Evolutionary conservation across 1,140 invertebrate genomes (phyloP).

Genomic region (Pogonomyrmex barbatus): DNA sequence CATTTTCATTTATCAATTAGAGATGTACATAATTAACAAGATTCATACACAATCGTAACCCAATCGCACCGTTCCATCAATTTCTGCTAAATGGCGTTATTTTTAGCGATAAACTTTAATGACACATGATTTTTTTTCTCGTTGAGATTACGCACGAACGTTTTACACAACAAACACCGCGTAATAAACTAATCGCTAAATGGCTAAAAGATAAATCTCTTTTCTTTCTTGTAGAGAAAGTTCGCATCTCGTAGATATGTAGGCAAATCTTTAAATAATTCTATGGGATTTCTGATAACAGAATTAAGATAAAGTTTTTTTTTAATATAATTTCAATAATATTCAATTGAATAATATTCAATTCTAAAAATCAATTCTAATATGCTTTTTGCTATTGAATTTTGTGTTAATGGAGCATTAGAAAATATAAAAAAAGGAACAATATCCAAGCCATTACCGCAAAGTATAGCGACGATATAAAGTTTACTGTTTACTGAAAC

Average conservation of each 20-base stretch:
- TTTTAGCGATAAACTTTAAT: not conserved
- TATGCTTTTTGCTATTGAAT: not conserved
- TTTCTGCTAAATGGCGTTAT: not conserved
- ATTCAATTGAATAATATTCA: too few relatives aligned
- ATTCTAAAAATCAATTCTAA: not conserved
- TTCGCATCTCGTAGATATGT: not conserved
- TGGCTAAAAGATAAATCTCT: not conserved
- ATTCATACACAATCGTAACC: not conserved
- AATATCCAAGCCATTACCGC: not conserved
- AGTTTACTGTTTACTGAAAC: conserved; percentile 6
- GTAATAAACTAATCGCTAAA: not conserved
- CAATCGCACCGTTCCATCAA: not conserved
- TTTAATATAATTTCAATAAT: not conserved
- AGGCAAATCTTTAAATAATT: not conserved
- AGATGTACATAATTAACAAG: conserved; percentile 35
- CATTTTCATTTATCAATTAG: conserved; percentile 3
- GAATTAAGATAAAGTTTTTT: not conserved
- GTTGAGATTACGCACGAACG: not conserved
- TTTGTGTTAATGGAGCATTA: not conserved
- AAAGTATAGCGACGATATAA: not conserved
- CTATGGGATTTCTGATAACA: not conserved
- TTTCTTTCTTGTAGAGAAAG: not conserved
- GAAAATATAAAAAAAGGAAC: not conserved
- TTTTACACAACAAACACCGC: not conserved
- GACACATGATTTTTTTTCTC: not conserved